These are phyloP conservation scores for Stenoptilia bipunctidactyla DNA, from an alignment of 2,888 invertebrate genomes.

Conservation along the genomic window DNA sequence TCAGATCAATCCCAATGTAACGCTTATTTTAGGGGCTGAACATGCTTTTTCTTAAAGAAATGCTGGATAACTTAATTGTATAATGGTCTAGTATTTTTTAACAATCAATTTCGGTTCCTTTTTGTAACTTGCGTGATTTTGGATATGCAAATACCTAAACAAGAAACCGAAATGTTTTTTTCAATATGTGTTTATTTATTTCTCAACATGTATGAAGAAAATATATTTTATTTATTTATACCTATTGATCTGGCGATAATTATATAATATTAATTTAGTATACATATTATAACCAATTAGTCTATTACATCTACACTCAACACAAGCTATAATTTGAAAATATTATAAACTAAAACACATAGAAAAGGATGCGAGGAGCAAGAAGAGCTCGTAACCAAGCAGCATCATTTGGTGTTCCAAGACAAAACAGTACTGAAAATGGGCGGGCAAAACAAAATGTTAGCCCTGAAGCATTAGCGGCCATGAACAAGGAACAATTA, in stretches of 20 bases:
- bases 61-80: slow-evolving; percentile 22
- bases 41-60: slow-evolving; percentile 40
- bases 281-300: too few species aligned
- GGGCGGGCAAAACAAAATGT: slow-evolving; percentile 52
- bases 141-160: too few species aligned
- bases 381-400: slow-evolving; percentile 58
- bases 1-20: slow-evolving; percentile 29
- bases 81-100: not conserved
- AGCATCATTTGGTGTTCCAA: slow-evolving; percentile 45
- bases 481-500: slow-evolving; percentile 78
- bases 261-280: too few species aligned
- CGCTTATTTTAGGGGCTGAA: slow-evolving; percentile 61
- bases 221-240: too few species aligned
- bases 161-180: too few species aligned
- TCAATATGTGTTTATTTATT: too few species aligned
- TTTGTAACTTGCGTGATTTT: too few species aligned
- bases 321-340: too few species aligned
- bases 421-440: slow-evolving; percentile 56
- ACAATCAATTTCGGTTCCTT: too few species aligned
- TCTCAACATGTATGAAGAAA: too few species aligned
- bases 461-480: slow-evolving; percentile 63
- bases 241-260: too few species aligned
- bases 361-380: slow-evolving; percentile 39
- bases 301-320: too few species aligned
- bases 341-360: not conserved